Evolutionary conservation across 2,888 invertebrate species (phyloP), one percentile per base, ranked within the genome.

Genomic region (Synanthedon vespiformis): DNA sequence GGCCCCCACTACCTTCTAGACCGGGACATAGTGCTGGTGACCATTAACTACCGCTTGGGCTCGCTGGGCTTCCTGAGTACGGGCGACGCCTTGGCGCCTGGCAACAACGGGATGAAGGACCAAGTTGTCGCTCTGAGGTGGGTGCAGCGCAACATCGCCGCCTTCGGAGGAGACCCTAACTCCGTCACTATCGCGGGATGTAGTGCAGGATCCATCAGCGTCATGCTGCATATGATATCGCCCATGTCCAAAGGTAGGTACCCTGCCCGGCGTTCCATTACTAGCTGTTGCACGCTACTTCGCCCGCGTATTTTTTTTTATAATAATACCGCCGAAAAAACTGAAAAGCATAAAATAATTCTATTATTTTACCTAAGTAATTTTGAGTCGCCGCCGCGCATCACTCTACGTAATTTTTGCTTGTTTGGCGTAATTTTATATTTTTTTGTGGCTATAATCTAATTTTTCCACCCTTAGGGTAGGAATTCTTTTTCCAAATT

Each of bases 51-150:
- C 66, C 80, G 92, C 4, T 72, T 92, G 3, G 90, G 84, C 6
- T 72, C 89, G 0, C 73, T 91, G 51, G 80, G 92, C 3, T 91
- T 90, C 64, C 62, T 91, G 48, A 90, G 90, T 58, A 92, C 92
- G 0, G 93, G 92, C 0, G 92, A 92, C 50, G 80, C 87, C 48
- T 78, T 89, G 49, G 90, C 92, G 0, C 90, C 92, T 0, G 93
- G 93, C 1, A 93, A 93, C 68, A 88, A 90, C 59, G 93, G 92
- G 0, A 72, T 92, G 41, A 93, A 92, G 67, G 93, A 93, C 72
- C 93, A 93, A 72, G 92, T 92, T 2, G 75, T 81, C 8, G 90
- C 90, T 0, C 67, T 93, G 55, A 88, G 89, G 58, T 93, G 93
- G 93, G 77, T 93, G 0, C 88, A 89, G 63, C 68, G 89, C 48